These are phyloP conservation scores for Campylomormyrus numenius DNA, from an alignment of 2,113 vertebrate species.

Conservation along the genomic window DNA sequence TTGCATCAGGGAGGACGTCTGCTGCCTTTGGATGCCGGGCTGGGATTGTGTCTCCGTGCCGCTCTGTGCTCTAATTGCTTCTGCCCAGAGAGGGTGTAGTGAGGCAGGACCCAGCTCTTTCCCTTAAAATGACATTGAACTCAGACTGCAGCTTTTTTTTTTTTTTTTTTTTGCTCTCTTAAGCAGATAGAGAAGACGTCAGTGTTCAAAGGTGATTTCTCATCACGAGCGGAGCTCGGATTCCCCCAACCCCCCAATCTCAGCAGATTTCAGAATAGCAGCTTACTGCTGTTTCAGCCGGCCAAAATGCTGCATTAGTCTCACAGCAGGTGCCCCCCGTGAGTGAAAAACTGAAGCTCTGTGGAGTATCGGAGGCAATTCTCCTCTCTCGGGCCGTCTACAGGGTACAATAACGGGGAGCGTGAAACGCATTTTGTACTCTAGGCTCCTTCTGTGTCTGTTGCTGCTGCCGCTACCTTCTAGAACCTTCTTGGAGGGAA, in stretches of 20 bases:
- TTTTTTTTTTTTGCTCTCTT: neutral
- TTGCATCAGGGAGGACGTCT: neutral
- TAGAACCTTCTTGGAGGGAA: neutral
- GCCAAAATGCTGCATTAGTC: conserved; percentile 16
- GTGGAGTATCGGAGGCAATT: neutral
- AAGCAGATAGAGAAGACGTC: conserved; percentile 5
- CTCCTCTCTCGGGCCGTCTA: neutral
- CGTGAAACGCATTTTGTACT: neutral
- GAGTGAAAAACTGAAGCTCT: neutral
- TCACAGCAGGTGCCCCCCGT: neutral
- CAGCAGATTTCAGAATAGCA: conserved; percentile 32
- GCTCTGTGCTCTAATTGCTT: neutral
- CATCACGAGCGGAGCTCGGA: conserved; percentile 9
- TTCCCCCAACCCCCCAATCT: conserved; percentile 11
- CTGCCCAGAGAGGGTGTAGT: neutral
- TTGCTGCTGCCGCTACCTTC: neutral
- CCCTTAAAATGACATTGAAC: conserved; percentile 14
- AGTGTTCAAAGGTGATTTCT: conserved; percentile 22
- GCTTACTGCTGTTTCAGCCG: conserved; percentile 17
- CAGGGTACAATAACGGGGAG: neutral
- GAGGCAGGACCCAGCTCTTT: neutral
- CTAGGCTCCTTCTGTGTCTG: neutral
- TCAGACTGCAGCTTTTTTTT: neutral
- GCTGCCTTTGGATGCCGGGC: neutral
- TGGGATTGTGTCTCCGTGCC: neutral